Percentiles rank a stretch among this genome's conserved stretches.
Evolutionary conservation across 2,113 vertebrate species (phyloP).

Genomic region (Coregonus clupeaformis): DNA sequence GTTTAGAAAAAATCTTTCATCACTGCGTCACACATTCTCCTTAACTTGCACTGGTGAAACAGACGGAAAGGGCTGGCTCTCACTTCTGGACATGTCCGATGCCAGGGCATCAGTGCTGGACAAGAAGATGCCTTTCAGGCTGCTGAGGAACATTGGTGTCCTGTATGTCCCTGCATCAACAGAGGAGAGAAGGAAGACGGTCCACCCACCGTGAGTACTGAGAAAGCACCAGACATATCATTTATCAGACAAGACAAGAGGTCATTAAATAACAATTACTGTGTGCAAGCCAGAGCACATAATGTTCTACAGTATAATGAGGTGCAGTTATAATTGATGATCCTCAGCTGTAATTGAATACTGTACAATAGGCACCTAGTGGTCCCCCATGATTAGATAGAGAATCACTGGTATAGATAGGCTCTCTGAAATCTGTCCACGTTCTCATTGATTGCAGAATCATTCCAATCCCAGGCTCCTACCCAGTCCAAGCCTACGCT

Average conservation of each 20-base stretch:
- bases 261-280: neutral
- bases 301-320: no score
- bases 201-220: constrained; percentile 65
- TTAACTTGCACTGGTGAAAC: constrained; percentile 48
- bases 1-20: no score
- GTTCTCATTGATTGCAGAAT: constrained; percentile 19
- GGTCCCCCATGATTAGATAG: no score
- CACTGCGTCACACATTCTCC: constrained; percentile 28
- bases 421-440: neutral
- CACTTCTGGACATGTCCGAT: constrained; percentile 74
- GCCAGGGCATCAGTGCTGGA: constrained; percentile 67
- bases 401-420: no score
- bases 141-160: constrained; percentile 70
- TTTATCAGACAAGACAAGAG: neutral
- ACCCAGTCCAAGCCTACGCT: constrained; percentile 51
- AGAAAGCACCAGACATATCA: neutral
- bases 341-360: no score
- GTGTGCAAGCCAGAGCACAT: neutral
- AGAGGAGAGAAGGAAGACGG: constrained; percentile 70
- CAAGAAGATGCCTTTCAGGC: constrained; percentile 70
- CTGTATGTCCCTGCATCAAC: constrained; percentile 75
- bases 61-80: constrained; percentile 80
- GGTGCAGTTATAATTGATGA: no score
- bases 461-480: constrained; percentile 49
- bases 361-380: no score